A percentile compares a stretch with the other conserved stretches of the same genome.
phyloP scores from a whole-genome alignment of 2,113 vertebrate species.

The Grantiella picta region DNA sequence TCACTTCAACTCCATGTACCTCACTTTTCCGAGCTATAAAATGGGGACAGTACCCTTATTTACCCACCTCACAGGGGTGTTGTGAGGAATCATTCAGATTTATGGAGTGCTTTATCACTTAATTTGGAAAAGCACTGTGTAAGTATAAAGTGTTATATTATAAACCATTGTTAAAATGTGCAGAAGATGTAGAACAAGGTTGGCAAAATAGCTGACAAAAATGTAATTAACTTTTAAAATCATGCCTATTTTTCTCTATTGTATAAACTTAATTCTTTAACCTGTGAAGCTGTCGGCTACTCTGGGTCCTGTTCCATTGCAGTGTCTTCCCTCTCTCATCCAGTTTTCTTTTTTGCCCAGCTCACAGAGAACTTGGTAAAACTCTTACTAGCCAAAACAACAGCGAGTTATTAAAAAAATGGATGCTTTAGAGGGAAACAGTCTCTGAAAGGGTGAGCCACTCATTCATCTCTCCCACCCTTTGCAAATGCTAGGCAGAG shows the following conservation, averaged over 20 bases:
- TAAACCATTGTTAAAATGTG: neutral
- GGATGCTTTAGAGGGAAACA: neutral
- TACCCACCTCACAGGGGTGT: constrained; percentile 46
- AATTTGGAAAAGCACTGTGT: neutral
- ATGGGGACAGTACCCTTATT: neutral
- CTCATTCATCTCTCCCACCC: neutral
- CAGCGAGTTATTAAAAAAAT: neutral
- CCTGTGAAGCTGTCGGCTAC: neutral
- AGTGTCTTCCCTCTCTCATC: neutral
- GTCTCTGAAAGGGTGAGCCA: neutral
- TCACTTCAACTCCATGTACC: neutral
- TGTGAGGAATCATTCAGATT: neutral
- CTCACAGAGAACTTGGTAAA: neutral
- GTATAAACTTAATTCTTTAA: neutral
- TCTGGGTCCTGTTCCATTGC: neutral
- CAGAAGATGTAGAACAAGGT: neutral
- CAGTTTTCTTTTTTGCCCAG: neutral
- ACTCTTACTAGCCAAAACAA: neutral
- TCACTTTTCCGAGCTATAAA: neutral
- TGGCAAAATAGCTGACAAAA: constrained; percentile 18
- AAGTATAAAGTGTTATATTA: neutral
- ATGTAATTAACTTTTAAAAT: constrained; percentile 13
- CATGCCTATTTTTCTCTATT: neutral
- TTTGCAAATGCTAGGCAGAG: neutral
- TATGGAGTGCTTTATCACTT: neutral